Evolutionary conservation across 2,113 vertebrate species (phyloP), one percentile per base, ranked within the genome.

Genomic region (Hypanus sabinus): DNA sequence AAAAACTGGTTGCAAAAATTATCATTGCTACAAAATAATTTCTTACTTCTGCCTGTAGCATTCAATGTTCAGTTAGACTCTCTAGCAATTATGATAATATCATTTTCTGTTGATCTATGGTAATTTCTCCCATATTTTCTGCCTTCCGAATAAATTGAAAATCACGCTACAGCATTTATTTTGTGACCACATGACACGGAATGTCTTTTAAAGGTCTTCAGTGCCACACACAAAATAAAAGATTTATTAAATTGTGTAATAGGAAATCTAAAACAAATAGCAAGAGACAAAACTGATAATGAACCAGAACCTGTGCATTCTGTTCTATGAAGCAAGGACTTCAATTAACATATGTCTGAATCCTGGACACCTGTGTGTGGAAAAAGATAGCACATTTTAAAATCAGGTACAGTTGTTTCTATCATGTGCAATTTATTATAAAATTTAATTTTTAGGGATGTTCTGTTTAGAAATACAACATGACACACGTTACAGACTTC

Each of bases 41-140:
- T 68, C 14, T 90, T 90, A 68, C 30, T 65, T 90, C n/a, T 65
- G n/a, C 30, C 85, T 65, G 60, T 62, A 14, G 60, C n/a, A n/a
- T 68, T 90, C 60, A 65, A 90, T 68, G 33, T 16, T 90, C n/a
- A 3, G 33, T 20, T 60, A 90, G 27, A 30, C 57, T 60, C 55
- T 60, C 22, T 18, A 62, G 16, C n/a, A 65, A 18, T 65, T 65
- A 65, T 90, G 60, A 65, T 90, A 65, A 90, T 33, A 1, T 33
- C 85, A 90, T 68, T 90, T 90, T 65, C 60, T 33, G 18, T 30
- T 90, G 85, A 65, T 68, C 85, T 90, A 90, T 90, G 85, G 85
- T 68, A 90, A 65, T 90, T 65, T 90, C 60, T 62, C 33, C 60
- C 30, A 20, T 65, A 60, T 16, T 5, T 9, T 12, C 60, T 90